A percentile compares a stretch with the other conserved stretches of the same genome.
phyloP scores from a whole-genome alignment of 2,888 invertebrate genomes.

The Rhagium mordax region DNA sequence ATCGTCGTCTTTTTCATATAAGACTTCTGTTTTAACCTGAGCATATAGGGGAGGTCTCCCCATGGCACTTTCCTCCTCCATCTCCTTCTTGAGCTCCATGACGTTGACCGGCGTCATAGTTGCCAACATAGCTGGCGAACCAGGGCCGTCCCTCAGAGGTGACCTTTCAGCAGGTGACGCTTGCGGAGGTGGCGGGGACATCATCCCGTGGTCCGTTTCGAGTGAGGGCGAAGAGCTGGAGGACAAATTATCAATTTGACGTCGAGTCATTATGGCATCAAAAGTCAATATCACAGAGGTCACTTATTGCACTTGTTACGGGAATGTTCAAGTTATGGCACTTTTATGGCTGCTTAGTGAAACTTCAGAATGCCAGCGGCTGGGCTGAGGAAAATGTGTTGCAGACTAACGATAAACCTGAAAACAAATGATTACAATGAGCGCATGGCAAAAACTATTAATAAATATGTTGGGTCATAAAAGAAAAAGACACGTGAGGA shows the following conservation, averaged over 20 bases:
- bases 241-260: constrained; percentile 65
- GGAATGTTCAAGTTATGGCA: constrained; percentile 63
- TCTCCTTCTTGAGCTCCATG: constrained; percentile 80
- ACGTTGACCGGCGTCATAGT: constrained; percentile 93
- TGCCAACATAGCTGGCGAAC: constrained; percentile 84
- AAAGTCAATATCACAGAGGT: constrained; percentile 67
- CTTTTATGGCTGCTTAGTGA: constrained; percentile 59
- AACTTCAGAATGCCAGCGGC: constrained; percentile 13
- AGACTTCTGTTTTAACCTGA: constrained; percentile 74
- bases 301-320: constrained; percentile 68
- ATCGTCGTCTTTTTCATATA: constrained; percentile 70
- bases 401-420: constrained; percentile 46
- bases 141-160: constrained; percentile 72
- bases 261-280: constrained; percentile 66
- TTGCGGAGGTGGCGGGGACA: constrained; percentile 72
- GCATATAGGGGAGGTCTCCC: constrained; percentile 74
- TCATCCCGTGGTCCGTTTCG: constrained; percentile 62
- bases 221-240: constrained; percentile 61
- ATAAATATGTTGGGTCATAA: constrained; percentile 45
- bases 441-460: constrained; percentile 15
- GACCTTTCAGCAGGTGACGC: constrained; percentile 71
- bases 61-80: constrained; percentile 77
- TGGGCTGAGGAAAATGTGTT: constrained; percentile 23
- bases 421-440: constrained; percentile 40
- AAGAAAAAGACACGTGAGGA: constrained; percentile 49